These are phyloP conservation scores for Ophthalmolycus amberensis DNA, from an alignment of 2,113 vertebrate genomes.

Conservation along the genomic window DNA sequence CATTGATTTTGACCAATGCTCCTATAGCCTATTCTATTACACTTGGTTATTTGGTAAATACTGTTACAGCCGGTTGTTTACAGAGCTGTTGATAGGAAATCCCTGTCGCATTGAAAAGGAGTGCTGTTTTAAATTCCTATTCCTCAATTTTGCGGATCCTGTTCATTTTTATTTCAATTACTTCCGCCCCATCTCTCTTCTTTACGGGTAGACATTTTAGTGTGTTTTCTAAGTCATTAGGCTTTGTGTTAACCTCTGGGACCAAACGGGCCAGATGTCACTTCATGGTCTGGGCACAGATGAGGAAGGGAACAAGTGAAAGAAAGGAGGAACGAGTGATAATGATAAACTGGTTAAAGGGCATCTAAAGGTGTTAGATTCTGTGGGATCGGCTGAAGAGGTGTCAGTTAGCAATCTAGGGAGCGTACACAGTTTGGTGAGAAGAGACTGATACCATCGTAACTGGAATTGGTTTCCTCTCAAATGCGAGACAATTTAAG, in stretches of 20 bases:
- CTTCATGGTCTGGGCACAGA: conserved; percentile 18
- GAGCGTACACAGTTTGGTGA: conserved; percentile 23
- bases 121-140: conserved; percentile 22
- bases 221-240: conserved; percentile 60
- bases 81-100: conserved; percentile 17
- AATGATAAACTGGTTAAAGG: conserved; percentile 56
- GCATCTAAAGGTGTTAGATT: conserved; percentile 69
- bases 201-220: conserved; percentile 29
- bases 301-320: conserved; percentile 43
- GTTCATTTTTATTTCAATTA: conserved; percentile 35
- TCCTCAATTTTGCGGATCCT: conserved; percentile 28
- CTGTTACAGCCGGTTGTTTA: conserved; percentile 16
- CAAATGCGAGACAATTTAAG: conserved; percentile 11
- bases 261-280: conserved; percentile 49
- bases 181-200: background rate
- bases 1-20: conserved; percentile 2
- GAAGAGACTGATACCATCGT: background rate
- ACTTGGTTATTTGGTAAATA: conserved; percentile 10
- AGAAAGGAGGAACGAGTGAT: conserved; percentile 18
- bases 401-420: conserved; percentile 48
- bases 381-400: conserved; percentile 42
- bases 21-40: background rate
- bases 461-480: conserved; percentile 8
- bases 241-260: conserved; percentile 47
- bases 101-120: background rate